Evolutionary conservation across 1,140 invertebrate species (phyloP), one percentile per base, ranked within the genome.

Genomic region (Magallana angulata): DNA sequence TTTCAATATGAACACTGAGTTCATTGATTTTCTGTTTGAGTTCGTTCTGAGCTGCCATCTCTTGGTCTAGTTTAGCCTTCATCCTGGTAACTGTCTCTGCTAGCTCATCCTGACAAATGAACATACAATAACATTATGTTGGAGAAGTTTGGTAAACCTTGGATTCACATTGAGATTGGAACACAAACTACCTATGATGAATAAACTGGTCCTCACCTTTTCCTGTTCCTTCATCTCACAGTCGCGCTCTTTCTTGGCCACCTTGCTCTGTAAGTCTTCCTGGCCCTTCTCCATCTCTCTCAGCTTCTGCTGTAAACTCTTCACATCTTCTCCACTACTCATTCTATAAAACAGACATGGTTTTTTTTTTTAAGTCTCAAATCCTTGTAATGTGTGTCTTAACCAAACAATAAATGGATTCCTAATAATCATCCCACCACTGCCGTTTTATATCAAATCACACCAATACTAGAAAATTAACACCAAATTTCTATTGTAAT

Each of bases 171-270:
- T 24, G 24, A 24, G 36, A 48, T 48, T 48, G 36, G 36, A 48
- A 48, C 36, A 48, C 36, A 48, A 5, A 48, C 36, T 48, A 48
- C 36, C 36, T 48, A 48, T 48, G 36, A 48, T 48, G 36, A 48
- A 48, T 48, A n/a, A 24, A 56, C 18, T 57, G 36, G 0, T 58
- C 58, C 57, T 8, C 30, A 96, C 96, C 94, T 98, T 98, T 95
- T 99, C 98, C 93, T 98, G 98, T 76, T 96, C 97, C 93, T 97
- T 96, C 90, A 97, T 95, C 95, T 99, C 98, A 87, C 98, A 95
- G 94, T 99, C 98, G 94, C 98, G 97, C 94, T 99, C 98, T 95
- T 98, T 99, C 92, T 98, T 98, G 2, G 97, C 97, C 56, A 99
- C 94, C 92, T 97, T 97, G 11, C 97, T 97, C 30, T 97, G 96